phyloP scores from a whole-genome alignment of 1,140 invertebrate genomes.

The Scaptomyza montana region DNA sequence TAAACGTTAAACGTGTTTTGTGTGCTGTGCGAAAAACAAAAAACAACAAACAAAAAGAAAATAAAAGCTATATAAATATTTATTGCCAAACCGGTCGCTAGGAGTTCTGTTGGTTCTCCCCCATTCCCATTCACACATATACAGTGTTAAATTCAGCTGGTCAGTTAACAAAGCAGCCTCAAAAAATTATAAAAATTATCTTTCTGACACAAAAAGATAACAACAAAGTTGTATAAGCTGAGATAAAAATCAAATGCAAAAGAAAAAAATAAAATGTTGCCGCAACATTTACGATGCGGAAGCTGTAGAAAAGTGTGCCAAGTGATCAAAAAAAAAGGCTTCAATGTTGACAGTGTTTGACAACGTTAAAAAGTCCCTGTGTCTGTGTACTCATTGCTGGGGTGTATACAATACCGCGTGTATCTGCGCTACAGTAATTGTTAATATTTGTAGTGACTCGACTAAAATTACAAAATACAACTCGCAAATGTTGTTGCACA shows the following conservation, averaged over 20 bases:
- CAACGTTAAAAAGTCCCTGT: neutral
- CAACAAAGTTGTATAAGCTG: slow-evolving; percentile 50
- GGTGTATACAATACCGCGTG: slow-evolving; percentile 10
- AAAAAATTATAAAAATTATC: slow-evolving; percentile 7
- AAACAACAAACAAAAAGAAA: slow-evolving; percentile 15
- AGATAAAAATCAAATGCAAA: slow-evolving; percentile 51
- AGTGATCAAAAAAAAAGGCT: slow-evolving; percentile 11
- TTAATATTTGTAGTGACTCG: slow-evolving; percentile 33
- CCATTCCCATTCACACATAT: too few species aligned
- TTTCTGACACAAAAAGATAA: slow-evolving; percentile 72
- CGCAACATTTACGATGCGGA: slow-evolving; percentile 58
- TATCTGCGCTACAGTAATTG: neutral
- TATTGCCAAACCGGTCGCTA: slow-evolving; percentile 46
- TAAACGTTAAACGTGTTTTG: slow-evolving; percentile 67
- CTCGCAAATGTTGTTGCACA: slow-evolving; percentile 53
- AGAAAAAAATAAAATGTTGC: slow-evolving; percentile 47
- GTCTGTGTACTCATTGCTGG: slow-evolving; percentile 50
- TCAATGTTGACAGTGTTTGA: neutral
- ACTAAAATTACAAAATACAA: slow-evolving; percentile 33
- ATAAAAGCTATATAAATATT: slow-evolving; percentile 31
- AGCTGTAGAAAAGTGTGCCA: slow-evolving; percentile 49
- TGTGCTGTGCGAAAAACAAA: slow-evolving; percentile 27
- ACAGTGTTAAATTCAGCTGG: slow-evolving; percentile 42
- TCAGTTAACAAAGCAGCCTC: slow-evolving; percentile 32
- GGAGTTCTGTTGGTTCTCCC: slow-evolving; percentile 14